Base-by-base conservation (phyloP, 37 sponge, comb jelly and placozoan species). In the Tethya wilhelma region DNA sequence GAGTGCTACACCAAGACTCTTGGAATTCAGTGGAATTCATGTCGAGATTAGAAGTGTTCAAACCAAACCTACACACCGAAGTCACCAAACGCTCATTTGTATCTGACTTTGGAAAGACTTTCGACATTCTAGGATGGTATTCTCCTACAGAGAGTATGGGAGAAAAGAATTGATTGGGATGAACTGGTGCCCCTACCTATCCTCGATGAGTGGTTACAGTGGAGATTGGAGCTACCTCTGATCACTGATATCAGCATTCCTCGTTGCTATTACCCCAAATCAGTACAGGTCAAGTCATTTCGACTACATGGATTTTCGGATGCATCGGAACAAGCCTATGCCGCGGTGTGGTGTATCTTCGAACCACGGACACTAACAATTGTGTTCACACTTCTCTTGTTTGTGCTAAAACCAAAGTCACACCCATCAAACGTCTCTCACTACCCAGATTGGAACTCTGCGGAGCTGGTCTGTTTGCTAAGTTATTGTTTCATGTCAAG, bases 61-160 rank as follows among this genome's bases (percentile, higher is more conserved):
- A 77, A 64, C 12, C 65, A 63, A 28, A n/a, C 64, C 26, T n/a
- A 11, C 26, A 11, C 39, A 26, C 45, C 20, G 23, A 9, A 28
- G 31, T 77, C 36, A 77, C 78, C 43, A 77, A 77, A 63, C 64
- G 78, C 17, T 37, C 65, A 12, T 31, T 59, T 20, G 40, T 63
- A 28, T 77, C 78, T 20, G 65, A 77, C 60, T 37, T 77, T 42
- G 64, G 69, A 19, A 64, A 46, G 17, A 79, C 69, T 6, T 79
- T 79, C 49, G 80, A 79, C 38, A 39, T 36, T 29, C 69, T 79
- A 9, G 69, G 80, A 25, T 68, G 69, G 69, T 59, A 59, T 25
- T 41, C 79, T 8, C 79, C 79, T 78, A 3, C 79, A 78, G 38
- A 46, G 67, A 8, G 49, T 63, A 4, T 78, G 79, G 79, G 67